Conservation (phyloP, 2,113 vertebrate genomes). For the rabbit (Oryctolagus cuniculus) region DNA sequence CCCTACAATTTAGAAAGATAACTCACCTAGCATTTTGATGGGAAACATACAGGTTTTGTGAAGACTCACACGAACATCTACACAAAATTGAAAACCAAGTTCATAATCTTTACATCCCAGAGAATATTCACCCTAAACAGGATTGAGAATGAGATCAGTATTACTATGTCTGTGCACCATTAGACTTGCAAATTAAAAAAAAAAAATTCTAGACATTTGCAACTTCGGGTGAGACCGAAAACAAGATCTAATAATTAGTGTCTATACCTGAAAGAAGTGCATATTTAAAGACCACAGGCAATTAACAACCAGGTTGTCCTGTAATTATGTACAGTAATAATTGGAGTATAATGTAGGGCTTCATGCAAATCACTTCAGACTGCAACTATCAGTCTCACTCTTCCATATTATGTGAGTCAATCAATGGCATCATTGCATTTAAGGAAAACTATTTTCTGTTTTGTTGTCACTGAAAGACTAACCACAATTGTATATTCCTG, state of each 20-base stretch:
- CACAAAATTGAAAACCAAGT: slow-evolving; percentile 26
- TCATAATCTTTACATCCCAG: slow-evolving; percentile 47
- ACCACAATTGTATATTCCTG: slow-evolving; percentile 6
- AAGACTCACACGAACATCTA: not conserved
- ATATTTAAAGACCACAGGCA: slow-evolving; percentile 90
- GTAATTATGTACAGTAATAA: slow-evolving; percentile 89
- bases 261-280: slow-evolving; percentile 91
- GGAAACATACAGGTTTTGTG: slow-evolving; percentile 16
- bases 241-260: slow-evolving; percentile 92
- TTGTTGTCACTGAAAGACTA: slow-evolving; percentile 29
- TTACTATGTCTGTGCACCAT: slow-evolving; percentile 86
- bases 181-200: slow-evolving; percentile 91
- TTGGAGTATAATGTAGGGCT: slow-evolving; percentile 80
- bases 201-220: slow-evolving; percentile 87
- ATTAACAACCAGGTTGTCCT: slow-evolving; percentile 90
- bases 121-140: slow-evolving; percentile 55
- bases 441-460: not conserved
- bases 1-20: slow-evolving; percentile 44
- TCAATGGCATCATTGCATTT: not conserved
- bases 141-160: slow-evolving; percentile 90
- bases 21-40: slow-evolving; percentile 77
- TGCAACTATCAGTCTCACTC: slow-evolving; percentile 72
- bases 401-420: not conserved
- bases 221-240: slow-evolving; percentile 89
- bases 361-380: slow-evolving; percentile 88